Evolutionary conservation across 2,888 invertebrate genomes (phyloP), one percentile per base, ranked within the genome.

Genomic region (Tanypteryx hageni): DNA sequence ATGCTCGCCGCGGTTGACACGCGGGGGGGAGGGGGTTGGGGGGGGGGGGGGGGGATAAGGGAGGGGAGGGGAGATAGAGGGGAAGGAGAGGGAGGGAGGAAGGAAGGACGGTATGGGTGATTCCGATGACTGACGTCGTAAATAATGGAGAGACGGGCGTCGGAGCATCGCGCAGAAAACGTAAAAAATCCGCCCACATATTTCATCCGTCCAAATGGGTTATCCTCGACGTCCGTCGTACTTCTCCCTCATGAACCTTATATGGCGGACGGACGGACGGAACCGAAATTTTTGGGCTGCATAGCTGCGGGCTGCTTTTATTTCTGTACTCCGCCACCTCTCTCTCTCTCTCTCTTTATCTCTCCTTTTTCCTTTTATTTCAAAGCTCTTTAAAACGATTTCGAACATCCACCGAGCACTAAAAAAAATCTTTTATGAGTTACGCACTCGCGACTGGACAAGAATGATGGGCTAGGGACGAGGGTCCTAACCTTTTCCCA

Each of bases 161-260:
- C 76, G 13, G 27, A 76, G 76, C 76, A 76, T 13, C 27, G 76
- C 22, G 13, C 22, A 1, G 22, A 22, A 11, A 76, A 76, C 76
- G 76, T 76, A 76, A 76, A 76, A n/a, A 76, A 27, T 76, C 27
- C 76, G 76, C 0, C 76, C 9, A 76, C 76, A 76, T 76, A 76
- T 76, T 76, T 76, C 76, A 76, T 27, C 27, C 27, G 76, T 27
- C 76, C n/a, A 27, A 76, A 76, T 76, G 27, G 76, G 76, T 4
- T 27, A 8, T 4, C 76, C 27, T 13, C 1, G n/a, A 10, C 22
- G 27, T 27, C 44, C 44, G 44, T 3, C 5, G 5, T 44, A 44
- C 44, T 44, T 44, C 5, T 44, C 44, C 44, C 44, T 44, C 44
- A 5, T 44, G 44, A 44, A 44, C 44, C 44, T 44, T 44, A 44